These are phyloP conservation scores for Drosophila diplacantha DNA, from an alignment of 2,888 invertebrate species.

Conservation along the genomic window DNA sequence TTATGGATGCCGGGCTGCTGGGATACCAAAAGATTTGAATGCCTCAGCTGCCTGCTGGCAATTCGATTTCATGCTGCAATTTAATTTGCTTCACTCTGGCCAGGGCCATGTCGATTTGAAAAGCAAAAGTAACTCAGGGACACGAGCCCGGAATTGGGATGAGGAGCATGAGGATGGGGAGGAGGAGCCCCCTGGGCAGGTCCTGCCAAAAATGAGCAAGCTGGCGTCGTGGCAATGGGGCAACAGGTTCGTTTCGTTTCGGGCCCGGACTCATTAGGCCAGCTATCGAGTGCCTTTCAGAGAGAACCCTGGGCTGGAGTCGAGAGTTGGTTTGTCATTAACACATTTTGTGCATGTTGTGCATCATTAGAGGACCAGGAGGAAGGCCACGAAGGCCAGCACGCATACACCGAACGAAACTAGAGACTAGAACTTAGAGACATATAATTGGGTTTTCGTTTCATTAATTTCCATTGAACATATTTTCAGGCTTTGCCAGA, in stretches of 20 bases:
- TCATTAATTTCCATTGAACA: neutral
- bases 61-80: conserved; percentile 48
- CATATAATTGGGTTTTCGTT: neutral
- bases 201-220: conserved; percentile 3
- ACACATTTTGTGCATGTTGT: conserved; percentile 63
- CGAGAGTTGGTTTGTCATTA: conserved; percentile 50
- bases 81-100: conserved; percentile 45
- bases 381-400: conserved; percentile 1
- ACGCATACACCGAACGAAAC: conserved; percentile 9
- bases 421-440: neutral
- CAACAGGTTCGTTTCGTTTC: conserved; percentile 50
- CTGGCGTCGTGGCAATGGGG: conserved; percentile 1
- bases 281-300: conserved; percentile 17
- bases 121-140: conserved; percentile 41
- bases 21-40: conserved; percentile 21
- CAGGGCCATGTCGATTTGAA: conserved; percentile 24
- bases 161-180: neutral
- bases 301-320: conserved; percentile 8
- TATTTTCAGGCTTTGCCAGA: neutral
- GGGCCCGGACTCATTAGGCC: conserved; percentile 38
- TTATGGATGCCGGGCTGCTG: conserved; percentile 22
- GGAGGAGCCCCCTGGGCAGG: neutral
- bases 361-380: conserved; percentile 58
- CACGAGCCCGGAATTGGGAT: neutral
- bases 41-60: conserved; percentile 44